phyloP scores from a whole-genome alignment of 2,113 vertebrate genomes.

The Crotalus helleri region DNA sequence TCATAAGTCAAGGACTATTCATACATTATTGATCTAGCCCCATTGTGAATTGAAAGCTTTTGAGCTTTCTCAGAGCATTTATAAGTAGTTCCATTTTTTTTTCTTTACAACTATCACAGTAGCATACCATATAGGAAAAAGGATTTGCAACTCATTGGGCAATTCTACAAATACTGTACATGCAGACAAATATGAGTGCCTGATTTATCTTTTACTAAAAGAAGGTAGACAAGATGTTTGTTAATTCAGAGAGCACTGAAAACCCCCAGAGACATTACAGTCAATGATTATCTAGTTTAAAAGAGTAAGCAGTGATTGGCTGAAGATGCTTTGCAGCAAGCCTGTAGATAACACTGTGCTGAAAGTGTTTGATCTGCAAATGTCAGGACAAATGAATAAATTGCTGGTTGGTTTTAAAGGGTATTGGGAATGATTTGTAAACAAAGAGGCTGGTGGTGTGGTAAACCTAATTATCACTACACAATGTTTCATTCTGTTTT shows the following conservation, averaged over 20 bases:
- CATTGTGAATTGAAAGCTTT: not conserved
- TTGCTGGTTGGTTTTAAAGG: not conserved
- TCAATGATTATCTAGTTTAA: not conserved
- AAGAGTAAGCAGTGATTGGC: not conserved
- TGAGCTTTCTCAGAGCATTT: not conserved
- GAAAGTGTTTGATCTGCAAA: not conserved
- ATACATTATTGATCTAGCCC: not conserved
- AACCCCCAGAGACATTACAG: not conserved
- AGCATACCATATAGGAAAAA: not conserved
- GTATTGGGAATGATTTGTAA: not conserved
- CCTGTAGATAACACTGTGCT: not conserved
- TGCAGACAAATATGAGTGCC: not conserved
- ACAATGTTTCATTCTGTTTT: not conserved
- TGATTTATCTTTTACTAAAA: not conserved
- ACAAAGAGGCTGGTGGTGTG: not conserved
- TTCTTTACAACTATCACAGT: not conserved
- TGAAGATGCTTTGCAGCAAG: not conserved
- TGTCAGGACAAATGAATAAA: not conserved
- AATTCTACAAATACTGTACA: not conserved
- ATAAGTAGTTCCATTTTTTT: not conserved
- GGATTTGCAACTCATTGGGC: not conserved
- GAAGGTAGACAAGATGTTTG: not conserved
- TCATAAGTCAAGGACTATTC: not conserved
- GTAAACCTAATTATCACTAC: not conserved
- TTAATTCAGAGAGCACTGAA: not conserved